Base-by-base conservation (phyloP, 2,113 vertebrate genomes). In the Stercorarius parasiticus region DNA sequence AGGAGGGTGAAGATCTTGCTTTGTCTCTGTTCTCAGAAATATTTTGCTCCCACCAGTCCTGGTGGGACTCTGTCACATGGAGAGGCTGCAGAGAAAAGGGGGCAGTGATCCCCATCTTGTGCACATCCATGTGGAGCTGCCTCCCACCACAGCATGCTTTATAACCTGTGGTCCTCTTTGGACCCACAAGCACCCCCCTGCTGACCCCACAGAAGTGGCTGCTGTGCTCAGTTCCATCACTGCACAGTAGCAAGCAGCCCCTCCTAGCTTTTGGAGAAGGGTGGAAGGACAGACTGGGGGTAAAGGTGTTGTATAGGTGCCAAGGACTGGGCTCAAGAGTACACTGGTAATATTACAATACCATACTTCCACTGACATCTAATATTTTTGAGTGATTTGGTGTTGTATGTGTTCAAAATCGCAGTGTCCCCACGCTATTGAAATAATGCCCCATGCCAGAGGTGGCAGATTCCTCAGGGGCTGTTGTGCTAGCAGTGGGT, bases 151-250 rank as follows among this genome's bases (percentile, higher is more conserved):
- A 50, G 29, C 56, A 32, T 26, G 27, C 42, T 61, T 81, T 66
- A 15, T 62, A 62, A 34, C 19, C 59, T 19, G 16, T 62, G 52
- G 21, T 72, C 17, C 25, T 90, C 29, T 88, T 65, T 6, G 5
- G 25, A 49, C 30, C 6, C 16, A 22, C 20, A 58, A 59, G 4
- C 49, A 11, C 45, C 11, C 13, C 3, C 0, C 0, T 1, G 1
- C 56, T 32, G 77, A 64, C 32, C 20, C 21, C 36, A 20, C 47
- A n/a, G 27, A 74, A 66, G 17, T 18, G 61, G 19, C 56, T 82
- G 59, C 59, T 49, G 13, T 27, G 29, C 72, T 93, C n/a, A 78
- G 38, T 66, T 82, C 56, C 29, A 9, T 64, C 49, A 6, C 23
- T 38, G 42, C 42, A 40, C 40, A 27, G 42, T n/a, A 70, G 45